Evolutionary conservation across 2,888 invertebrate species (phyloP).

Genomic region (Alentia gelatinosa): DNA sequence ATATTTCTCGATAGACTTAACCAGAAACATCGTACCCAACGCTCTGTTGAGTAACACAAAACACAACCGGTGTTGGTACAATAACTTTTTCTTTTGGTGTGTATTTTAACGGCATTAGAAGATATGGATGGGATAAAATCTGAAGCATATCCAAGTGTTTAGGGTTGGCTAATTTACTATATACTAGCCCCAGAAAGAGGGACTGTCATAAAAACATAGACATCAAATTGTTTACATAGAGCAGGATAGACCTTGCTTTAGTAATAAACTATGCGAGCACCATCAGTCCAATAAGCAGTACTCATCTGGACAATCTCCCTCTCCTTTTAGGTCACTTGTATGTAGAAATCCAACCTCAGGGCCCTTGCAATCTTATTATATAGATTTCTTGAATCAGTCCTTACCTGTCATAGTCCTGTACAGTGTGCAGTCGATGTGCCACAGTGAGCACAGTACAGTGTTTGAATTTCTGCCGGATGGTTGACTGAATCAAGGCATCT

Average conservation of each 20-base stretch:
- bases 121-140: too few relatives aligned
- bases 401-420: conserved; percentile 1
- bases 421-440: neutral
- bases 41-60: too few relatives aligned
- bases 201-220: too few relatives aligned
- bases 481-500: neutral
- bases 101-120: too few relatives aligned
- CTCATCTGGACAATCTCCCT: neutral
- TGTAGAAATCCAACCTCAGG: neutral
- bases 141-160: too few relatives aligned
- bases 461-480: neutral
- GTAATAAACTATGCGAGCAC: neutral
- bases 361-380: neutral
- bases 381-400: neutral
- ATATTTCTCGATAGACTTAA: neutral
- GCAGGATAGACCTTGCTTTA: neutral
- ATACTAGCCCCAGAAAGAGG: too few relatives aligned
- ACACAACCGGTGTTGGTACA: too few relatives aligned
- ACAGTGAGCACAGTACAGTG: neutral
- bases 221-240: too few relatives aligned
- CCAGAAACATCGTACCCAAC: neutral
- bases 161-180: too few relatives aligned
- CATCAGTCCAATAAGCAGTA: neutral
- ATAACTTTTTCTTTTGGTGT: too few relatives aligned
- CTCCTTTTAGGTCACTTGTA: neutral